Conservation (phyloP, 2,797 vertebrate genomes). For the Vultur gryphus region DNA sequence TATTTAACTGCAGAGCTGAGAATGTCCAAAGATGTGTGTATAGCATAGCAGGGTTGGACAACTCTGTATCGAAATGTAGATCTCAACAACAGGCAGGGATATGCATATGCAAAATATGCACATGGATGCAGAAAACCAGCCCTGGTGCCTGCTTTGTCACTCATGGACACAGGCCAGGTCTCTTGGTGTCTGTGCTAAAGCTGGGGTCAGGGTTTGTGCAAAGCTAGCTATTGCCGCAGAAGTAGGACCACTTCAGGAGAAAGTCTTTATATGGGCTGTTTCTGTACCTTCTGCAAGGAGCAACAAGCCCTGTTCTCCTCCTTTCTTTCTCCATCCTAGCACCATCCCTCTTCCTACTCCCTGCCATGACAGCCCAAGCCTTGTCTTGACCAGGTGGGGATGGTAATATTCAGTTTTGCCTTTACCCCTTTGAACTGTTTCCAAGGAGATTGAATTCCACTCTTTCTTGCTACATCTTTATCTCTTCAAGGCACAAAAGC, state of each 20-base stretch:
- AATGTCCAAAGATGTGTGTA: background rate
- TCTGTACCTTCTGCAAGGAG: background rate
- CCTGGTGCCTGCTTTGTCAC: background rate
- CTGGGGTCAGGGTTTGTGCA: background rate
- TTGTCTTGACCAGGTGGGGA: background rate
- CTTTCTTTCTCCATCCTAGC: background rate
- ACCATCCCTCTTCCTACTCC: background rate
- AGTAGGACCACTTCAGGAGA: background rate
- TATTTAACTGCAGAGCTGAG: background rate
- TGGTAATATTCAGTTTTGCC: background rate
- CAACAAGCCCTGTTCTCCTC: background rate
- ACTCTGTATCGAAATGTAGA: background rate
- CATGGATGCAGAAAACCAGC: background rate
- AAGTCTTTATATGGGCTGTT: background rate
- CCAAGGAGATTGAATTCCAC: background rate
- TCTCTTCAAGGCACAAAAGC: background rate
- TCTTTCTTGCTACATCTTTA: background rate
- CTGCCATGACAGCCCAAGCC: background rate
- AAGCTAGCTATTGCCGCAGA: background rate
- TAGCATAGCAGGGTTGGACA: background rate
- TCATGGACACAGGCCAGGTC: rapidly evolving
- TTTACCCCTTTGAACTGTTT: background rate
- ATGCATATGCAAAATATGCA: background rate
- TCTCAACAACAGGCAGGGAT: background rate
- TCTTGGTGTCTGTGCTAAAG: background rate